phyloP scores from a whole-genome alignment of 2,113 vertebrate genomes.

The Forbesichthys papilliferus region DNA sequence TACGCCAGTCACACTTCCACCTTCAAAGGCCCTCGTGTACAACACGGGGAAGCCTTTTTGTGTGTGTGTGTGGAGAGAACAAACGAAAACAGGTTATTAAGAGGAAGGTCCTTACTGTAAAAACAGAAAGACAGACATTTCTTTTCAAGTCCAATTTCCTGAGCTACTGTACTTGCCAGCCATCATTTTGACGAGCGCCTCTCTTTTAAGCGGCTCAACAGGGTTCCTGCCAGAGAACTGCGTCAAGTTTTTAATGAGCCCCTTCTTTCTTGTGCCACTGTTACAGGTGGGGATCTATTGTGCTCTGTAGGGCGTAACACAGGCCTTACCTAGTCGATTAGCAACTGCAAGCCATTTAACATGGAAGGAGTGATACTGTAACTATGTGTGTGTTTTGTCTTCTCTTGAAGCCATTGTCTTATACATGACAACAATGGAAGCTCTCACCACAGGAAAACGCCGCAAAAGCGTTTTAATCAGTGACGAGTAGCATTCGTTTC shows the following conservation, averaged over 20 bases:
- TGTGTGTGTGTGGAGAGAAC: conserved; percentile 49
- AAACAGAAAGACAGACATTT: conserved; percentile 61
- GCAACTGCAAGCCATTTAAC: conserved; percentile 39
- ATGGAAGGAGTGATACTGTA: conserved; percentile 18
- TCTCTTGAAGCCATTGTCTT: conserved; percentile 11
- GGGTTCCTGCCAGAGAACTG: conserved; percentile 63
- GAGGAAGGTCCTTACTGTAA: conserved; percentile 58
- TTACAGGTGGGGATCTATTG: conserved; percentile 66
- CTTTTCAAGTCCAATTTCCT: conserved; percentile 73
- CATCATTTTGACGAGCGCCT: conserved; percentile 60
- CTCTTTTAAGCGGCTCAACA: conserved; percentile 65
- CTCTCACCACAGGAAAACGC: conserved; percentile 6
- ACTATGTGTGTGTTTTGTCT: conserved; percentile 27
- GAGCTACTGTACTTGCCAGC: conserved; percentile 70
- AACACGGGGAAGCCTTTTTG: conserved; percentile 68
- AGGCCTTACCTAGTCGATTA: conserved; percentile 65
- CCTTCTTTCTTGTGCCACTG: conserved; percentile 54
- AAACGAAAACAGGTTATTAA: conserved; percentile 74
- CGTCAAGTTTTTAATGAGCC: conserved; percentile 74
- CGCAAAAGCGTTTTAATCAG: conserved; percentile 27
- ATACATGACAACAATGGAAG: conserved; percentile 13
- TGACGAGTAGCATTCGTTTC: conserved; percentile 13
- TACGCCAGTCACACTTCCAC: conserved; percentile 56
- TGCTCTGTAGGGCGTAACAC: conserved; percentile 62
- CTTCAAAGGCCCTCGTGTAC: conserved; percentile 60